phyloP scores from a whole-genome alignment of 1,140 invertebrate genomes.

The Coenobita brevimanus region DNA sequence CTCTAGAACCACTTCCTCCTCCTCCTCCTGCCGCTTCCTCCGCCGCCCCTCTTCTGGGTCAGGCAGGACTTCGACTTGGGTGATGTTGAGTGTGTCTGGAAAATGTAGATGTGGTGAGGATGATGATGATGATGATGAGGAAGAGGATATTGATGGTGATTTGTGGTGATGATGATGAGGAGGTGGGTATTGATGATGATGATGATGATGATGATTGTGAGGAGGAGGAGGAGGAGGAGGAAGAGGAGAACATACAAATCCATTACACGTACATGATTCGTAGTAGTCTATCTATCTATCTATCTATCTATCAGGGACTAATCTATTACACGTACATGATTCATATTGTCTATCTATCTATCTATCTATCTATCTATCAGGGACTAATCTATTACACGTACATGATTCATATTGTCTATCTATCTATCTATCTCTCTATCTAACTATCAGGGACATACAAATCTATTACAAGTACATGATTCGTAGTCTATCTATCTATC shows the following conservation, averaged over 20 bases:
- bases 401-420: no score
- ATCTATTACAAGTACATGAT: no score
- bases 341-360: no score
- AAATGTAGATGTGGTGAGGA: not conserved
- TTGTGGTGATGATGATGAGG: not conserved
- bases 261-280: constrained; percentile 56
- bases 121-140: not conserved
- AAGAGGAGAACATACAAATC: not conserved
- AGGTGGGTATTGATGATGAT: not conserved
- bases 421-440: no score
- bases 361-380: no score
- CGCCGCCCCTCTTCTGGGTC: not conserved
- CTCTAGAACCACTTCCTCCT: not conserved
- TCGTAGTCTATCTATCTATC: no score
- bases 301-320: no score
- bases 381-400: no score
- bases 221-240: constrained; percentile 1
- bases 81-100: no score
- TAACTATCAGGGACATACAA: no score
- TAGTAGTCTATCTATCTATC: no score
- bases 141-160: not conserved
- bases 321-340: no score
- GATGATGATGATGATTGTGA: not conserved
- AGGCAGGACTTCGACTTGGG: not conserved
- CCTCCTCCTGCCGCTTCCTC: constrained; percentile 14